phyloP scores from a whole-genome alignment of 2,113 vertebrate genomes.

The Oceanites oceanicus region DNA sequence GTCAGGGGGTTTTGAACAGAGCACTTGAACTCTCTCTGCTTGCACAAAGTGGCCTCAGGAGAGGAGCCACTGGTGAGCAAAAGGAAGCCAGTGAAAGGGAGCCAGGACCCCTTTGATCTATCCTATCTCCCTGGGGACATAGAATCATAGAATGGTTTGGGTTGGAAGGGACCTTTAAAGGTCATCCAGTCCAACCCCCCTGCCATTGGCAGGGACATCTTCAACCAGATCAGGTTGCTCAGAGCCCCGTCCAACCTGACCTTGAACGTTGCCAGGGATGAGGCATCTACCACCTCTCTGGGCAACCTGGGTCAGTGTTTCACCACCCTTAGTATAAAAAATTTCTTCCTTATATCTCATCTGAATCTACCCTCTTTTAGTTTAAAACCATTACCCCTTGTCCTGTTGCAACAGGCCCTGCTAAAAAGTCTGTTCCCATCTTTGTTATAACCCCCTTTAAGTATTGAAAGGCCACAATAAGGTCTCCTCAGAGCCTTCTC shows the following conservation, averaged over 20 bases:
- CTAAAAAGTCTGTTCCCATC: background rate
- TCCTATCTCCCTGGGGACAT: background rate
- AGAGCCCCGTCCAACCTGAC: no score
- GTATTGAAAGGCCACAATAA: background rate
- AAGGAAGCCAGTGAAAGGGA: background rate
- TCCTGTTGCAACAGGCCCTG: background rate
- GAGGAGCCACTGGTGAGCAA: background rate
- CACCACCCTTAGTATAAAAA: no score
- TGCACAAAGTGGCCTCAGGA: background rate
- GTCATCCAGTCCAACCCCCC: no score
- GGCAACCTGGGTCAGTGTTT: no score
- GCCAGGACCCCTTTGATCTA: background rate
- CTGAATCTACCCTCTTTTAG: background rate
- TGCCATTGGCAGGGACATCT: no score
- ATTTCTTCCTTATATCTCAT: no score
- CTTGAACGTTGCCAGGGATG: no score
- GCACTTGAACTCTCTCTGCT: background rate
- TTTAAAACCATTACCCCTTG: background rate
- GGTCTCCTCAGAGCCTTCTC: background rate
- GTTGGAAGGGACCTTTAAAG: no score
- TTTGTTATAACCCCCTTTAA: background rate
- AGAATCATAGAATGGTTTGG: no score
- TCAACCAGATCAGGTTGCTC: no score
- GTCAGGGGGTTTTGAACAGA: background rate
- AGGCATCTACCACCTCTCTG: no score